Conservation (phyloP, 2,113 vertebrate species). For the Melanerpes formicivorus region DNA sequence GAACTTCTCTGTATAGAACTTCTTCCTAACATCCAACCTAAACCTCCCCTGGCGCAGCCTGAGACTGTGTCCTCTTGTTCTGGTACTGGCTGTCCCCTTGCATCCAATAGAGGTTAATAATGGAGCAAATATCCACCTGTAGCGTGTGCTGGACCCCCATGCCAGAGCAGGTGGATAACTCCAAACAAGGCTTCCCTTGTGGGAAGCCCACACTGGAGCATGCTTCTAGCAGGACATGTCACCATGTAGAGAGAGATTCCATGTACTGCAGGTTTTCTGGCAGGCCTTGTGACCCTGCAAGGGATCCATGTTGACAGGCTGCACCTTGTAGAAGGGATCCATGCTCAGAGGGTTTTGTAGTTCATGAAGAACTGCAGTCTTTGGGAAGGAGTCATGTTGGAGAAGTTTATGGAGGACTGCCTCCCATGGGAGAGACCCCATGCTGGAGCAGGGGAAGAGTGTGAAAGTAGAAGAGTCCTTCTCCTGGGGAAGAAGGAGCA, state of each 20-base stretch:
- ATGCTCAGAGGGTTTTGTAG: too few species aligned
- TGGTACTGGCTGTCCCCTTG: neutral
- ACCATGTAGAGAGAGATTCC: accelerated
- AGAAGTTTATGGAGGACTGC: neutral
- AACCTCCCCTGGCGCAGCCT: too few species aligned
- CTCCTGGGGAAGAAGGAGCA: neutral
- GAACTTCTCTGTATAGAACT: too few species aligned
- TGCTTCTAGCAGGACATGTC: neutral
- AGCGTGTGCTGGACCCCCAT: neutral
- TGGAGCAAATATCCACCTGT: neutral
- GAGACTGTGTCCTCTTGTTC: too few species aligned
- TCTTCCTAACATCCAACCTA: too few species aligned
- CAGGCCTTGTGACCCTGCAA: neutral
- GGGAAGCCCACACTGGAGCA: neutral
- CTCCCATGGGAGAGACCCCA: neutral
- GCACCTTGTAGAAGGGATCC: too few species aligned
- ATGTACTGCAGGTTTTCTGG: neutral
- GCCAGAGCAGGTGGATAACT: neutral
- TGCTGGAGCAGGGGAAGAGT: neutral
- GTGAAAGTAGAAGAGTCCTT: neutral
- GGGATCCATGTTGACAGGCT: accelerated
- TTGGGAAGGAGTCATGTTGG: accelerated
- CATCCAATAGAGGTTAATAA: neutral
- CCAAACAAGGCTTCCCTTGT: accelerated
- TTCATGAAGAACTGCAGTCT: neutral